Percentiles rank a stretch among this genome's conserved stretches.
These are phyloP conservation scores for Gastrophryne carolinensis DNA, from an alignment of 2,797 vertebrate species.

Conservation along the genomic window DNA sequence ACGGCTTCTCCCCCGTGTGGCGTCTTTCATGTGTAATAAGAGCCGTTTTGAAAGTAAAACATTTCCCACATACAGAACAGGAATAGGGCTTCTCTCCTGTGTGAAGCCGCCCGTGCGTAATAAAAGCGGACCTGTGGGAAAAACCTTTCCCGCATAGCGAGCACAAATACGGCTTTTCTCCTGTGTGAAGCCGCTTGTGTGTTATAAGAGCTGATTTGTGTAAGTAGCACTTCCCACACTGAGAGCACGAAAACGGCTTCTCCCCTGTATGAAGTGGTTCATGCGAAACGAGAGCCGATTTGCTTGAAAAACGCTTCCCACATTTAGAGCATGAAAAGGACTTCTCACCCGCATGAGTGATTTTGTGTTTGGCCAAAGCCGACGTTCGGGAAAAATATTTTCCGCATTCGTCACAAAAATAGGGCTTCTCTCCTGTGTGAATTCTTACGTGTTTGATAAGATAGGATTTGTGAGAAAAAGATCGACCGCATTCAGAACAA, in stretches of 20 bases:
- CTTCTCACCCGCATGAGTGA: not conserved
- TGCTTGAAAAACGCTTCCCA: not conserved
- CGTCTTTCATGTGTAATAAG: not conserved
- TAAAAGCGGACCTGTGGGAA: not conserved
- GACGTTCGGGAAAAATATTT: not conserved
- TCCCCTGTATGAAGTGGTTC: not conserved
- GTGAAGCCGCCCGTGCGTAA: not conserved
- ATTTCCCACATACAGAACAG: not conserved
- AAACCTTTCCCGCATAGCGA: not conserved
- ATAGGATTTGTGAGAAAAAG: not conserved
- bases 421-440: not conserved
- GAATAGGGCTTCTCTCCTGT: not conserved
- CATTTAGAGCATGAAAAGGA: constrained; percentile 17
- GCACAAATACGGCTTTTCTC: not conserved
- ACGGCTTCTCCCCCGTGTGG: not conserved
- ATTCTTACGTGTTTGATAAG: not conserved
- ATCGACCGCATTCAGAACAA: not conserved
- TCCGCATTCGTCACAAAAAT: not conserved
- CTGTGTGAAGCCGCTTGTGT: not conserved
- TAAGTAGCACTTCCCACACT: not conserved
- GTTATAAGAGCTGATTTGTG: not conserved
- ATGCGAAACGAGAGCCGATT: not conserved
- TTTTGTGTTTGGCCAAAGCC: not conserved
- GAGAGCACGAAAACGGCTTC: not conserved
- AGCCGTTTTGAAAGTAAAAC: not conserved